Evolutionary conservation across 1,140 invertebrate species (phyloP).

Genomic region (Bombyx mori): ASM3026992v2 NC_085110.1:7069001-7069500

Average conservation of each 20-base stretch:
- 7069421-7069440: no score
- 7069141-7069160: neutral
- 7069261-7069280: conserved; percentile 57
- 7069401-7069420: neutral
- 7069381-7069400: conserved; percentile 50
- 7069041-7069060: no score
- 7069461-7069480: no score
- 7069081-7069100: no score
- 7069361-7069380: conserved; percentile 63
- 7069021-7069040: no score
- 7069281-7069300: conserved; percentile 41
- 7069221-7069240: conserved; percentile 24
- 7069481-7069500: no score
- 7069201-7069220: conserved; percentile 9
- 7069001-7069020: no score
- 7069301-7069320: conserved; percentile 65
- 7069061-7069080: no score
- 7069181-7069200: conserved; percentile 6
- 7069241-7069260: conserved; percentile 55
- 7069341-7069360: conserved; percentile 40
- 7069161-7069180: neutral
- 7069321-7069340: conserved; percentile 64
- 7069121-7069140: neutral
- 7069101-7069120: no score
- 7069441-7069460: no score